A percentile compares a stretch with the other conserved stretches of the same genome.
Conservation (phyloP, 1,140 invertebrate species). For the Octopus bimaculoides region DNA sequence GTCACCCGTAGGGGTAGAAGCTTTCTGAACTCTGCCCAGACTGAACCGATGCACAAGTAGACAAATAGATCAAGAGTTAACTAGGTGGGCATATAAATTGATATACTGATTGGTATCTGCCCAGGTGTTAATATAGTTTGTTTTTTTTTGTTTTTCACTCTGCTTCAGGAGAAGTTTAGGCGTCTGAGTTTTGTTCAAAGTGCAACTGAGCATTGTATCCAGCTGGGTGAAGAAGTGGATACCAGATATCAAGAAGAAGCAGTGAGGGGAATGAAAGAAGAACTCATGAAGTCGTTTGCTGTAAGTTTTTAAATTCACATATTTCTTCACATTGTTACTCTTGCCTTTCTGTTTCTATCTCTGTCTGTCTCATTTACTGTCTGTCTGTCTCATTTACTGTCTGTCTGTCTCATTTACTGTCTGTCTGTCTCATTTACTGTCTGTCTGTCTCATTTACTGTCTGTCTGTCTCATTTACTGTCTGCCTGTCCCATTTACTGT, state of each 20-base stretch:
- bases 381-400: neutral
- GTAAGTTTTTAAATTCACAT: constrained; percentile 59
- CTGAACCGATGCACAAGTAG: too few species aligned
- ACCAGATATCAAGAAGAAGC: constrained; percentile 63
- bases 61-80: too few species aligned
- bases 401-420: too few species aligned
- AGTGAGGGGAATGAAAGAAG: constrained; percentile 63
- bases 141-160: constrained; percentile 14
- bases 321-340: neutral
- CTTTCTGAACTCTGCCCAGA: too few species aligned
- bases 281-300: constrained; percentile 86
- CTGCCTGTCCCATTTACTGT: too few species aligned
- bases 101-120: too few species aligned
- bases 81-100: too few species aligned
- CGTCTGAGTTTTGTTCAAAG: constrained; percentile 37
- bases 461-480: too few species aligned
- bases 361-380: too few species aligned
- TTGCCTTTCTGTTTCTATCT: neutral
- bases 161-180: constrained; percentile 46
- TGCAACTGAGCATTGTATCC: constrained; percentile 38
- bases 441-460: too few species aligned
- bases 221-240: constrained; percentile 57
- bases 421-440: too few species aligned
- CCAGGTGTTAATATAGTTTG: neutral
- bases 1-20: too few species aligned